Evolutionary conservation across 2,797 vertebrate species (phyloP).

Genomic region (Phoeniculus purpureus): DNA sequence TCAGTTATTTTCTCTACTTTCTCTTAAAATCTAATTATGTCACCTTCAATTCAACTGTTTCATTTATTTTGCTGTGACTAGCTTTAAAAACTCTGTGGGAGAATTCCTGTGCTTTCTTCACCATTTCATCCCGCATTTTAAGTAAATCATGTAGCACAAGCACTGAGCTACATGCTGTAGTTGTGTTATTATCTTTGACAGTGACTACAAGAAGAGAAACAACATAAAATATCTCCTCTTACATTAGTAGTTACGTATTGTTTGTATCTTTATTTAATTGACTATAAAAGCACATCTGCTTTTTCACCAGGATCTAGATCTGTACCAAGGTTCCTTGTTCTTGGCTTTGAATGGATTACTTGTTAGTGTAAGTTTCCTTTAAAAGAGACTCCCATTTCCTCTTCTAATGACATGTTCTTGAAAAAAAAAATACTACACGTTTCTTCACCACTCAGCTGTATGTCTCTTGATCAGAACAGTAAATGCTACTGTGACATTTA

Average conservation of each 20-base stretch:
- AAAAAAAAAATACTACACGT: background rate
- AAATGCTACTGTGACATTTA: background rate
- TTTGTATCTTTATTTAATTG: constrained; percentile 29
- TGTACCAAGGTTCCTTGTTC: background rate
- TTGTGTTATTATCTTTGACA: background rate
- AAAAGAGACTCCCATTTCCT: background rate
- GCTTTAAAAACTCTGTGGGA: background rate
- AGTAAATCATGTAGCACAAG: background rate
- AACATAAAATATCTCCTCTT: background rate
- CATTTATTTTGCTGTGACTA: background rate
- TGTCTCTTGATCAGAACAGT: background rate
- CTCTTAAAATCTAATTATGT: background rate
- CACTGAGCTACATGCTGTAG: background rate
- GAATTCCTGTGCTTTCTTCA: background rate
- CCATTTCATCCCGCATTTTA: constrained; percentile 7
- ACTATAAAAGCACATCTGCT: background rate
- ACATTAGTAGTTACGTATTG: background rate
- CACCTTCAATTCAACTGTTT: background rate
- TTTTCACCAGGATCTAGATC: background rate
- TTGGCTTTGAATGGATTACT: constrained; percentile 26
- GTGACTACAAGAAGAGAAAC: background rate
- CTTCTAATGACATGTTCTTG: background rate
- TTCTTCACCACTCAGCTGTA: background rate
- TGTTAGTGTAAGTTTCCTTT: background rate
- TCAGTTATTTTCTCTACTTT: background rate